Percentiles rank a stretch among this genome's conserved stretches.
Conservation (phyloP, 2,113 vertebrate genomes). For the Synchiropus splendidus region DNA sequence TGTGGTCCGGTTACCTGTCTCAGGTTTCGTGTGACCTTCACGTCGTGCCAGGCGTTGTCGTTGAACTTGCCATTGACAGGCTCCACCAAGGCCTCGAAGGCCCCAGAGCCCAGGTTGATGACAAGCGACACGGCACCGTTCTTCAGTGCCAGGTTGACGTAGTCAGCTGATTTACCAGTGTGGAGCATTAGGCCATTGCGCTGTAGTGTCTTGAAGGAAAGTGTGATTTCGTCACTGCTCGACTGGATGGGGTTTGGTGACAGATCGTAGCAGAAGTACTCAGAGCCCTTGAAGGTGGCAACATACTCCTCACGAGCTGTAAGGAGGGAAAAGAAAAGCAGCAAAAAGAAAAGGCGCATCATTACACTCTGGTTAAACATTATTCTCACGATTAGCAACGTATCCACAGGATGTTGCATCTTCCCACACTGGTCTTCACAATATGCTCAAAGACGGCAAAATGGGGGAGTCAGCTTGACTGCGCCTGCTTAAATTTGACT, state of each 20-base stretch:
- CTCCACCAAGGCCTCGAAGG: constrained; percentile 99
- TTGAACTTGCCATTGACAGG: constrained; percentile 99
- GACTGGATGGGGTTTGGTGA: constrained; percentile 98
- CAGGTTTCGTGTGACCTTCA: constrained; percentile 99
- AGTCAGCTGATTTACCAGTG: constrained; percentile 98
- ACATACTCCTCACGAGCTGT: constrained; percentile 96
- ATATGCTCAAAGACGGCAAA: constrained; percentile 46
- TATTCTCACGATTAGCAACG: constrained; percentile 27
- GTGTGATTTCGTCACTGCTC: constrained; percentile 98
- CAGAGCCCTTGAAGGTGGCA: constrained; percentile 97
- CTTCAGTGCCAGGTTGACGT: constrained; percentile 99
- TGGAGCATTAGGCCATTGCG: constrained; percentile 99
- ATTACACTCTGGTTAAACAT: constrained; percentile 26
- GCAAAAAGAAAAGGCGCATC: constrained; percentile 7
- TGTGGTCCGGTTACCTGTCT: constrained; percentile 99
- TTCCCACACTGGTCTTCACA: constrained; percentile 41
- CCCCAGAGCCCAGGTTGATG: constrained; percentile 99
- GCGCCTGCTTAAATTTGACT: constrained; percentile 44
- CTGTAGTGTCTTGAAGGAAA: constrained; percentile 98
- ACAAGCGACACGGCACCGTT: constrained; percentile 97
- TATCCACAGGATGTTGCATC: constrained; percentile 20
- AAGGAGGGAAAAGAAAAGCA: constrained; percentile 1
- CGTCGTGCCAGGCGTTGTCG: constrained; percentile 99
- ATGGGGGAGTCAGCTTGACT: constrained; percentile 51
- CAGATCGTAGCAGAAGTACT: constrained; percentile 99